Evolutionary conservation across 2,797 vertebrate species (phyloP), one percentile per base, ranked within the genome.

Genomic region (Gambelia wislizenii): DNA sequence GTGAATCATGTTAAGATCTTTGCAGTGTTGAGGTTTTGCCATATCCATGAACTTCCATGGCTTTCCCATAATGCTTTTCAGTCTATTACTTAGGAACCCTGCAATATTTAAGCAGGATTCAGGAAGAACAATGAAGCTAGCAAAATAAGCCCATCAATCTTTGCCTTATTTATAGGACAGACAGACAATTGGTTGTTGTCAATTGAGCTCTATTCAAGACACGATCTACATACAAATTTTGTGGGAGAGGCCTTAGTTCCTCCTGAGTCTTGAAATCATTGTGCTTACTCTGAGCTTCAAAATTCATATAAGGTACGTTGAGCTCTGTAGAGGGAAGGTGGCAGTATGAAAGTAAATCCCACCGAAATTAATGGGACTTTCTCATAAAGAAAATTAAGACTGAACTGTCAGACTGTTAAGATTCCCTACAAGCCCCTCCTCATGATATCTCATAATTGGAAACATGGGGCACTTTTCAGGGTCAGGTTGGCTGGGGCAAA

Each of bases 21-120:
- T 47, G 22, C 6, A 39, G 56, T 87, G 59, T 67, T 92, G 49
- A 36, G 2, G 59, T 89, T 84, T 36, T 86, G 87, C 33, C n/a
- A 44, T 82, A 93, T 90, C 30, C 18, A 86, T 54, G 47, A 54
- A 69, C 6, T 77, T 77, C 22, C 6, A 42, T 36, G 10, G 49
- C 42, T 67, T n/a, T 88, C n/a, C 33, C 1, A 9, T 42, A 44
- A 9, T 80, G 44, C 36, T 49, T 72, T 59, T 87, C 47, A 20
- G 0, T 56, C 52, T 80, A 30, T 79, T 30, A 25, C 27, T 70
- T 25, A 54, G 30, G 36, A n/a, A 27, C 18, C 16, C 16, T 33
- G 30, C 6, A 10, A 47, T 4, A 42, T 33, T 13, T 52, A 70
- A 52, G 42, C 6, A 47, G 36, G 9, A 44, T 30, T 1, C 6